Conservation (phyloP, 1,140 invertebrate genomes). For the Portunus trituberculatus region DNA sequence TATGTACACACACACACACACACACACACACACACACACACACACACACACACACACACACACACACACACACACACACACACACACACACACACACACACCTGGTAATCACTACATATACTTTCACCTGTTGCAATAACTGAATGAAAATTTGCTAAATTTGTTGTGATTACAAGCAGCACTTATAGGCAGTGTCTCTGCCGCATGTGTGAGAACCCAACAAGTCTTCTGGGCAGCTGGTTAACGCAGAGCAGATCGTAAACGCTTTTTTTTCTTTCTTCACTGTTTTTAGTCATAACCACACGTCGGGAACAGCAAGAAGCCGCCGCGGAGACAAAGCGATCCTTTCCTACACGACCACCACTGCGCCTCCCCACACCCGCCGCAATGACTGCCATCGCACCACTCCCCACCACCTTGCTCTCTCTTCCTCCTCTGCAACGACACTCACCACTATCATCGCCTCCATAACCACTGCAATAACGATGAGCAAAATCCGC, state of each 20-base stretch:
- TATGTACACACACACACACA: constrained; percentile 29
- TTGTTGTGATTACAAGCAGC: too few relatives aligned
- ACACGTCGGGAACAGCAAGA: not conserved
- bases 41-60: constrained; percentile 27
- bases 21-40: not conserved
- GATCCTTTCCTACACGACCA: not conserved
- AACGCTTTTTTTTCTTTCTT: not conserved
- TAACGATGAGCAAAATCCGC: too few relatives aligned
- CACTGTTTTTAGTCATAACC: not conserved
- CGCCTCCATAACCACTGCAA: not conserved
- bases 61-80: constrained; percentile 42
- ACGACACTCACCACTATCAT: constrained; percentile 25
- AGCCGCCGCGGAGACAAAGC: not conserved
- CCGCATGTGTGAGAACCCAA: too few relatives aligned
- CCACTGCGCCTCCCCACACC: not conserved
- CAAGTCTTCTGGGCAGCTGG: too few relatives aligned
- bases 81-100: constrained; percentile 31
- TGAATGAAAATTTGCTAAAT: too few relatives aligned
- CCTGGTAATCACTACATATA: not conserved
- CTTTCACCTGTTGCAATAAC: not conserved
- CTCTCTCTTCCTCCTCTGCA: too few relatives aligned
- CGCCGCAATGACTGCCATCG: not conserved
- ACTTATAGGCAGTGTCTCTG: too few relatives aligned
- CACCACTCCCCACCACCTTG: not conserved
- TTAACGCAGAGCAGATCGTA: not conserved